These are phyloP conservation scores for Diogma glabrata DNA, from an alignment of 2,888 invertebrate species.

Conservation along the genomic window DNA sequence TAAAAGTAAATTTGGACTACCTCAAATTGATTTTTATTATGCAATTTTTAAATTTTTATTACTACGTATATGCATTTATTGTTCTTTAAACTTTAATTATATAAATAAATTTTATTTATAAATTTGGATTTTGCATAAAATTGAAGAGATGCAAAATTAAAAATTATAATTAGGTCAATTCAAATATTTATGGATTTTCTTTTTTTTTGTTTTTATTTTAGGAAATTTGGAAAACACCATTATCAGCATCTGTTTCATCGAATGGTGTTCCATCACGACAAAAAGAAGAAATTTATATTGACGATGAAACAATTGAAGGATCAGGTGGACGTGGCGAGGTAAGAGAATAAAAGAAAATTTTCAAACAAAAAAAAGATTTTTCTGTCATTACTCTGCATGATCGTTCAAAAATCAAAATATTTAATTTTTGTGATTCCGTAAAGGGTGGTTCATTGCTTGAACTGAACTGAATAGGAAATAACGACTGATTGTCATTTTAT, in stretches of 20 bases:
- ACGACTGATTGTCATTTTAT: no score
- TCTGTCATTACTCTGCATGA: no score
- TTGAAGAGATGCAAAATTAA: no score
- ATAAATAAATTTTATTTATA: no score
- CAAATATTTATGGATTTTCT: neutral
- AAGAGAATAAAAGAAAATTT: no score
- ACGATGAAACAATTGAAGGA: conserved; percentile 64
- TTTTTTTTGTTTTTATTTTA: conserved; percentile 3
- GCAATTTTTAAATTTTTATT: conserved; percentile 1
- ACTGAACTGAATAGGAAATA: no score
- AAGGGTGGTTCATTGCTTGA: no score
- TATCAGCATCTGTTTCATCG: conserved; percentile 1
- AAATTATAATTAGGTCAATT: conserved; percentile 5
- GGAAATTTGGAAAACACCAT: conserved; percentile 3
- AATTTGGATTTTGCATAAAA: no score
- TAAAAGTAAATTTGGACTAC: conserved; percentile 5
- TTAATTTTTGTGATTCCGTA: neutral
- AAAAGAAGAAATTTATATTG: conserved; percentile 55
- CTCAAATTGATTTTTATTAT: conserved; percentile 2
- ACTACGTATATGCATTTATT: no score
- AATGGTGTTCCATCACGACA: neutral
- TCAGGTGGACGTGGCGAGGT: conserved; percentile 56
- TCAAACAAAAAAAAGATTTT: neutral
- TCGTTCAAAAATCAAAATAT: no score
- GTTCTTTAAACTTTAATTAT: no score